These are phyloP conservation scores for Propithecus perrieri DNA, from an alignment of 2,797 vertebrate genomes.

Conservation along the genomic window DNA sequence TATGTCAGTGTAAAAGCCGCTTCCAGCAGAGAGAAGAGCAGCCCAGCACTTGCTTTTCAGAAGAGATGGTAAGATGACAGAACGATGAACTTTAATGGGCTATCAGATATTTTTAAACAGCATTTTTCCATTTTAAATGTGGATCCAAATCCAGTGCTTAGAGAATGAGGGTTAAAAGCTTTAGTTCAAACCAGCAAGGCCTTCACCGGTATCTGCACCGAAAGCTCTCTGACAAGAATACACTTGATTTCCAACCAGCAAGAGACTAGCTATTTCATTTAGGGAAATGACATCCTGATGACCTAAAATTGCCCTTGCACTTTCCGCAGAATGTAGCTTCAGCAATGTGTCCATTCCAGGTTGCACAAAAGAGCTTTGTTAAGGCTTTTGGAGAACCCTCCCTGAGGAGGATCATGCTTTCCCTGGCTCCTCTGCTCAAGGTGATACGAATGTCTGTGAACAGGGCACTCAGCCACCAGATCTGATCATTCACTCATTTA, in stretches of 20 bases:
- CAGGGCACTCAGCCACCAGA: background rate
- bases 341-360: background rate
- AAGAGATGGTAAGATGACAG: conserved; percentile 79
- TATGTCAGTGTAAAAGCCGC: conserved; percentile 79
- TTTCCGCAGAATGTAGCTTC: background rate
- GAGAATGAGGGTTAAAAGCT: conserved; percentile 77
- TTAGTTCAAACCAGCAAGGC: conserved; percentile 62
- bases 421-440: background rate
- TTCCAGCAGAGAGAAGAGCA: conserved; percentile 81
- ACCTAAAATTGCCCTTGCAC: conserved; percentile 70
- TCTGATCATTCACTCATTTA: background rate
- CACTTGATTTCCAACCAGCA: conserved; percentile 77
- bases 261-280: conserved; percentile 77
- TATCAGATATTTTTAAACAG: conserved; percentile 81
- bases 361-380: background rate
- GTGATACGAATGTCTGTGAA: background rate
- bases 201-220: conserved; percentile 44
- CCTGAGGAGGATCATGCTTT: background rate
- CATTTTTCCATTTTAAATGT: conserved; percentile 80
- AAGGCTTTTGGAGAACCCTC: background rate
- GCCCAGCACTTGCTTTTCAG: conserved; percentile 74
- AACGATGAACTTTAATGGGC: conserved; percentile 82
- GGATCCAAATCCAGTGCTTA: conserved; percentile 67
- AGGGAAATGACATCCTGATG: conserved; percentile 77
- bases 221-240: conserved; percentile 76